Conservation (phyloP, 2,888 invertebrate species). For the Drosophila phalerata region DNA sequence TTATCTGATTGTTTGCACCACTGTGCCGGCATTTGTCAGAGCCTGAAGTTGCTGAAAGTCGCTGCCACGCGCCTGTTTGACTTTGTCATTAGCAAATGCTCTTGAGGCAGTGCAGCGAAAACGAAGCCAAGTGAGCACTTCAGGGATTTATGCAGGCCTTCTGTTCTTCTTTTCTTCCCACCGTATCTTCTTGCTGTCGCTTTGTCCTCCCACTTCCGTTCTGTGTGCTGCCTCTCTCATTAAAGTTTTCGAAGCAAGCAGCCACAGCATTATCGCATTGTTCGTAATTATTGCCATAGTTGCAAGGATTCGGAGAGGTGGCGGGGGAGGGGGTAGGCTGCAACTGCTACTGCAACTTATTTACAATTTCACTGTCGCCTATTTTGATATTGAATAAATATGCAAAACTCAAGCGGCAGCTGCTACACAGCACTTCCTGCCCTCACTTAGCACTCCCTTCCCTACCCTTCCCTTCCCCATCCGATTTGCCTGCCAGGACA, state of each 20-base stretch:
- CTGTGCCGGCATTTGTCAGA: conserved; percentile 37
- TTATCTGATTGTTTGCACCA: conserved; percentile 4
- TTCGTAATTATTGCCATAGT: conserved; percentile 49
- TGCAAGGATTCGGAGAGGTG: not conserved
- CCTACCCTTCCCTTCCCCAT: not conserved
- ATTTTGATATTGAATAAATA: conserved; percentile 75
- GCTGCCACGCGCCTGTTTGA: conserved; percentile 61
- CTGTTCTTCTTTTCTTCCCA: not conserved
- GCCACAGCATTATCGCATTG: conserved; percentile 42
- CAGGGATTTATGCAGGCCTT: conserved; percentile 61
- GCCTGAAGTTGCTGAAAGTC: conserved; percentile 37
- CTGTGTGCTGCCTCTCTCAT: conserved; percentile 45
- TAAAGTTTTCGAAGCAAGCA: conserved; percentile 56
- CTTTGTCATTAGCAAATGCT: conserved; percentile 77
- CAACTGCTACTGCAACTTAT: conserved; percentile 50
- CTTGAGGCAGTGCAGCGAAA: conserved; percentile 52
- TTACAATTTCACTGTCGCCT: conserved; percentile 68
- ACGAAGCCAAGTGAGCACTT: conserved; percentile 56
- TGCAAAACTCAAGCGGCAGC: conserved; percentile 56
- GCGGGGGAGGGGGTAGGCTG: not conserved
- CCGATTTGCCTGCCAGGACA: conserved; percentile 7
- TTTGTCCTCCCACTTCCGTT: conserved; percentile 49
- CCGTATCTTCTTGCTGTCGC: conserved; percentile 27
- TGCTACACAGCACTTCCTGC: conserved; percentile 37
- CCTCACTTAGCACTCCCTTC: conserved; percentile 27